Base-by-base conservation (phyloP, 2,113 vertebrate genomes). In the Corythornis cristatus region DNA sequence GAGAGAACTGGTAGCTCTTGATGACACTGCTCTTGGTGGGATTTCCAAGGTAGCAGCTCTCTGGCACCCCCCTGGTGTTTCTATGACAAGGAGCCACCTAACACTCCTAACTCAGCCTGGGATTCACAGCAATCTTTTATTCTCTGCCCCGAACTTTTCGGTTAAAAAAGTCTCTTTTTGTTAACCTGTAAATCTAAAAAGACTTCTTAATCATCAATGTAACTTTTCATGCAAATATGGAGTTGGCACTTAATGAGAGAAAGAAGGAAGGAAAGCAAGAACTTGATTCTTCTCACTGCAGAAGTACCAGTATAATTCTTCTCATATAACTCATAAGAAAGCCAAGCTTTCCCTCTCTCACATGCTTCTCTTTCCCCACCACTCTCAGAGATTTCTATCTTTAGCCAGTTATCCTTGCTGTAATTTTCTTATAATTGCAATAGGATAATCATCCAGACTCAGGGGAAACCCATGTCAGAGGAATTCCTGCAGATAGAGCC, bases 341-440 rank as follows among this genome's bases (percentile, higher is more conserved):
- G 23, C 7, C 7, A 83, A 91, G 76, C 48, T 65, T 29, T 46
- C 29, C 1, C 46, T 37, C 54, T 60, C 77, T 88, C 62, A 35
- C 37, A 17, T 61, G 66, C 42, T 82, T 75, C 88, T 80, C 54
- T 83, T 76, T 92, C 18, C 61, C 13, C 42, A 83, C 51, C 11
- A 0, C 56, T 86, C 80, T 83, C 37, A 42, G 56, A 93, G 76
- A 37, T 31, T 71, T 88, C 86, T 90, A 78, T 81, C 91, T 93
- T 96, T 71, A 95, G 88, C 51, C 68, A 92, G 72, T 78, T 93
- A 93, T 57, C 70, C 77, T 74, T 33, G 33, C 60, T 78, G 83
- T 71, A 84, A 86, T 93, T 95, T 94, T 89, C 80, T 95, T 94
- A 18, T 81, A 74, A 88, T 31, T 94, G 79, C 85, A 94, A 88